Conservation (phyloP, 2,113 vertebrate genomes). For the Cacatua alba region DNA sequence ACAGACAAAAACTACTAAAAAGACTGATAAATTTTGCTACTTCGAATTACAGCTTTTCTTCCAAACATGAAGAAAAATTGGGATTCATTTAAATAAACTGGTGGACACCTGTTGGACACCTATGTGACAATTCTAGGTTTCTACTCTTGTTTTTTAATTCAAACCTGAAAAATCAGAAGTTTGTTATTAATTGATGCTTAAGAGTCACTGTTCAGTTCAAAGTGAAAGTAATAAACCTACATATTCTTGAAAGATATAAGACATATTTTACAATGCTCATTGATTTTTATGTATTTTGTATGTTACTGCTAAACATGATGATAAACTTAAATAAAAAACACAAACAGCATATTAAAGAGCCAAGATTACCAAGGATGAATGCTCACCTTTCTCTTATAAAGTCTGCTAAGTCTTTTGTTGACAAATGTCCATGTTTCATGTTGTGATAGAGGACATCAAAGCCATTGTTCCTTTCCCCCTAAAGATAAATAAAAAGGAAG, state of each 20-base stretch:
- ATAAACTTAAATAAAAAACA: not conserved
- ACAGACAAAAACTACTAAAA: not conserved
- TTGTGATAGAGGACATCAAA: conserved; percentile 98
- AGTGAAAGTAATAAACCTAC: not conserved
- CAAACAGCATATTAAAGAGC: not conserved
- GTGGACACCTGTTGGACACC: not conserved
- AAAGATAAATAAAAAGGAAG: conserved; percentile 48
- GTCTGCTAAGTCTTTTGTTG: conserved; percentile 95
- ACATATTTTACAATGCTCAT: not conserved
- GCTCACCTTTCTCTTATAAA: conserved; percentile 97
- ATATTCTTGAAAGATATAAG: not conserved
- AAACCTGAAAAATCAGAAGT: not conserved
- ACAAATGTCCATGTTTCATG: conserved; percentile 97
- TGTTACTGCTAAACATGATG: not conserved
- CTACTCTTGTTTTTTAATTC: not conserved
- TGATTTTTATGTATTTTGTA: not conserved
- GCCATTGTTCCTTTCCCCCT: conserved; percentile 98
- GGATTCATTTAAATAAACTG: not conserved
- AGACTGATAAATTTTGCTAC: not conserved
- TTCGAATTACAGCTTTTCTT: not conserved
- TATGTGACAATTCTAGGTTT: not conserved
- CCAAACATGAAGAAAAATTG: not conserved
- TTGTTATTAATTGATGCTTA: not conserved
- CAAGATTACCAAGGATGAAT: not conserved
- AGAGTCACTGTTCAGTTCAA: not conserved